Base-by-base conservation (phyloP, 2,888 invertebrate species). In the Epistrophe grossulariae region DNA sequence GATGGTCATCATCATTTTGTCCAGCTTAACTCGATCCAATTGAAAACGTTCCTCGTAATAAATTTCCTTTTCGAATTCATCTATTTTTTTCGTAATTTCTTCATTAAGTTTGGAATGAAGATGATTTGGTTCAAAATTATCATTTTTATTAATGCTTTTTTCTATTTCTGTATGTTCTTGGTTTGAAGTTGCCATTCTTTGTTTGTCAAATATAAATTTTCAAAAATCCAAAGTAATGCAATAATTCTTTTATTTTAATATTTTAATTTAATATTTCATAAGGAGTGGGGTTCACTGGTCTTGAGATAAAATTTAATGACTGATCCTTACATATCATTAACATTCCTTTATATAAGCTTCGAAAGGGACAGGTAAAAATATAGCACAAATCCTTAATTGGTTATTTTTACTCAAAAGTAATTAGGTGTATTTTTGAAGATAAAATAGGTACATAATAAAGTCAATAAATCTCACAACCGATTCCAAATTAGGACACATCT, bases 1-100 rank as follows among this genome's bases (percentile, higher is more conserved):
- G n/a, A n/a, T n/a, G 97, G 98, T 97, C 92, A 96, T 96, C 88
- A 99, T 95, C 97, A 99, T 97, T 90, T 96, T 95, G 93, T 99
- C 99, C 92, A 99, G 93, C 92, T 98, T 97, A 90, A 96, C 96
- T 89, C 99, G 95, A 94, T 99, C 98, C 89, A 99, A 97, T 90
- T 98, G 96, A 93, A 99, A 98, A 92, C 98, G 95, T 91, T 98
- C 98, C 93, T 98, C 97, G 90, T 95, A 94, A 89, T 97, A 94
- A 92, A 4, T 5, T 43, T 62, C 62, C 7, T 9, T 24, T 40
- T 43, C 52, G 50, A 19, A 11, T 19, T 19, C 50, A 2, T 50
- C 11, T 5, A 50, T 19, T 19, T 50, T 17, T 11, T 50, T 50
- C 1, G 10, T 10, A 11, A 50, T 50, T 11, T 19, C 24, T 24